Evolutionary conservation across 1,140 invertebrate species (phyloP).

Genomic region (Drosophila tani): DNA sequence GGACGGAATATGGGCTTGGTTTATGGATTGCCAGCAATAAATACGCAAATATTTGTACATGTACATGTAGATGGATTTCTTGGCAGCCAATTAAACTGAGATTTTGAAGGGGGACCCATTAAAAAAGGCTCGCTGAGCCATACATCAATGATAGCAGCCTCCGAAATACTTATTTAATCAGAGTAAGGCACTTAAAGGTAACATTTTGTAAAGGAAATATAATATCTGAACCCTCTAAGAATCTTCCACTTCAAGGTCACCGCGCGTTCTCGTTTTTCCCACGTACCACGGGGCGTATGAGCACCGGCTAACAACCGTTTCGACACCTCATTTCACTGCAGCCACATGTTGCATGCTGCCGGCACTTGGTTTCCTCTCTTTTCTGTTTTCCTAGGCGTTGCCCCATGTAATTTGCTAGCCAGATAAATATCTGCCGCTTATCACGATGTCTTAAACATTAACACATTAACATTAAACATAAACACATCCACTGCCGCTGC

Average conservation of each 20-base stretch:
- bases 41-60: slow-evolving; percentile 53
- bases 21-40: slow-evolving; percentile 57
- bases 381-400: slow-evolving; percentile 69
- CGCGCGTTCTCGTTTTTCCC: slow-evolving; percentile 22
- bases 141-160: slow-evolving; percentile 11
- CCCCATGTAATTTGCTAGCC: slow-evolving; percentile 78
- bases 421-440: slow-evolving; percentile 81
- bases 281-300: slow-evolving; percentile 69
- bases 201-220: neutral
- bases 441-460: slow-evolving; percentile 77
- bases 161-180: neutral
- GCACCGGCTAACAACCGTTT: slow-evolving; percentile 64
- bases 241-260: slow-evolving; percentile 30
- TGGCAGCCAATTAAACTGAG: slow-evolving; percentile 68
- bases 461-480: too few species aligned
- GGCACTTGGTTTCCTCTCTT: slow-evolving; percentile 12
- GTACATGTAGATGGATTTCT: slow-evolving; percentile 40
- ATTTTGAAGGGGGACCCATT: slow-evolving; percentile 62
- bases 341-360: slow-evolving; percentile 59
- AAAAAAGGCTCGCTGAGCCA: slow-evolving; percentile 13
- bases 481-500: slow-evolving; percentile 43
- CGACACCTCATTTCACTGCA: slow-evolving; percentile 75
- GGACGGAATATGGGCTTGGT: slow-evolving; percentile 69
- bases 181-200: neutral
- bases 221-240: neutral